Evolutionary conservation across 2,797 vertebrate species (phyloP), one percentile per base, ranked within the genome.

Genomic region (Malurus leucopterus): DNA sequence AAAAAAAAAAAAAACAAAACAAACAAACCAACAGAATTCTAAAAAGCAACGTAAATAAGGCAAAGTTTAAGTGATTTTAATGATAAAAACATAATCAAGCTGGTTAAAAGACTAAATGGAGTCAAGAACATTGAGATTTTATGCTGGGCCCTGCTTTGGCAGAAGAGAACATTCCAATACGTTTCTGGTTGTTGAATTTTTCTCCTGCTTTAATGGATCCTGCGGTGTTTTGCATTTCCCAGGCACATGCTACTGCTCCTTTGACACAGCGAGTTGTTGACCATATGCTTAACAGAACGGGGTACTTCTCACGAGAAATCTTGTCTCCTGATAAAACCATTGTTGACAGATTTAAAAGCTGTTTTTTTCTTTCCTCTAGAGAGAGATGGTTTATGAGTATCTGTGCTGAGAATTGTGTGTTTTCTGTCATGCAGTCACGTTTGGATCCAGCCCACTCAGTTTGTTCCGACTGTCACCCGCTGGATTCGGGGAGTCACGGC

Each of bases 231-330:
- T 78, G 67, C 49, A 34, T 94, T 81, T 93, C 83, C 81, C 51
- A 76, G 59, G 18, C 62, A 84, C 2, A 2, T 36, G 67, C 27
- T 92, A 6, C 26, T 84, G 73, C 83, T 88, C 44, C 41, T 61
- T 91, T 84, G 92, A 89, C 88, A 90, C 26, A n/a, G 46, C 29
- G 55, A 90, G 62, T 93, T 90, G 62, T 72, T 95, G 84, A 87
- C 87, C 87, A 87, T 90, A 83, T 85, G 83, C 67, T 93, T 65
- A 67, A 58, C 82, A 89, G 72, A 87, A 81, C 24, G 59, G 84
- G 46, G 20, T 76, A 43, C 62, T 70, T 49, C 61, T 84, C 69
- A 61, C 73, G 38, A 72, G 84, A 89, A 85, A 62, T 65, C 79
- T 51, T 49, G 58, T 21, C 61, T 77, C 40, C 50, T 58, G 58